Evolutionary conservation across 2,113 vertebrate genomes (phyloP).

Genomic region (Oceanites oceanicus): DNA sequence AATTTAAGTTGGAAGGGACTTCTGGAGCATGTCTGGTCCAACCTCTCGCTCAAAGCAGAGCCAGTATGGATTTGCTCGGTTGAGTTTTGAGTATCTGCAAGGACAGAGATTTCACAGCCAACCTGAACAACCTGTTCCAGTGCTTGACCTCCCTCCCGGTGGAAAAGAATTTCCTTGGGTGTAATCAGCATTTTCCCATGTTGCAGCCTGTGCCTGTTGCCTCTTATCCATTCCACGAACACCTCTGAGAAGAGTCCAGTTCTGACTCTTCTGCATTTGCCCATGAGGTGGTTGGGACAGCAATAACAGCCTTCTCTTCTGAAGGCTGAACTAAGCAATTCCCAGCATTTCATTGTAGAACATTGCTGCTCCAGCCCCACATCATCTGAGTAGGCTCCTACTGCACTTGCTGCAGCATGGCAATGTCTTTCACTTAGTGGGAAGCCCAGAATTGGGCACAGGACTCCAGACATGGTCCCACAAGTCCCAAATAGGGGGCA

Average conservation of each 20-base stretch:
- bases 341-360: not conserved
- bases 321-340: not conserved
- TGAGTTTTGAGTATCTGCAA: not conserved
- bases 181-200: not conserved
- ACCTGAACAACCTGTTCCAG: not conserved
- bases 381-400: not conserved
- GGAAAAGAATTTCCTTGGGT: not conserved
- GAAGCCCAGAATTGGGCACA: not conserved
- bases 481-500: not conserved
- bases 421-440: not conserved
- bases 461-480: not conserved
- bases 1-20: not conserved
- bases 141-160: not conserved
- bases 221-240: not conserved
- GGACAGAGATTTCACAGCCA: not conserved
- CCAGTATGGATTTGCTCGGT: not conserved
- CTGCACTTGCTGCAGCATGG: not conserved
- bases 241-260: not conserved
- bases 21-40: not conserved
- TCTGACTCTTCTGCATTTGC: not conserved
- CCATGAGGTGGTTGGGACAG: not conserved
- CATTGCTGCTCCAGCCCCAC: rapidly evolving
- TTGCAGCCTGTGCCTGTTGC: not conserved
- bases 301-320: not conserved
- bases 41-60: not conserved